phyloP scores from a whole-genome alignment of 2,888 invertebrate species.

The Oligia fasciuncula region DNA sequence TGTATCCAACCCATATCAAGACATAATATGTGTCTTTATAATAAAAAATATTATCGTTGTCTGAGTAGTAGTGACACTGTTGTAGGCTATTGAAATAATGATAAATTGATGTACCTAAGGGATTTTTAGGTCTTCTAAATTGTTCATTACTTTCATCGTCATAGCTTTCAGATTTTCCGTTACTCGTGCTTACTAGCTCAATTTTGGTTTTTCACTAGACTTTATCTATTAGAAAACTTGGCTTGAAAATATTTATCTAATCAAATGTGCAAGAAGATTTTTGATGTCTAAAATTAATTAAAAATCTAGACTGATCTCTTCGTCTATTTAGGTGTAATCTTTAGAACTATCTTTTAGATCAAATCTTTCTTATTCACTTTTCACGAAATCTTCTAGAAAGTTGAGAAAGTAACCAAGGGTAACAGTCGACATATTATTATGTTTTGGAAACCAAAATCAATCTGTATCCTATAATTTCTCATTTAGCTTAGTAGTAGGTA shows the following conservation, averaged over 20 bases:
- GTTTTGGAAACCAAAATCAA: constrained; percentile 49
- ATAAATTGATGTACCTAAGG: constrained; percentile 74
- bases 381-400: constrained; percentile 48
- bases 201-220: constrained; percentile 56
- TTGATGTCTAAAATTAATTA: constrained; percentile 60
- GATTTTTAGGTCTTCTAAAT: constrained; percentile 70
- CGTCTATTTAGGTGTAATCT: constrained; percentile 61
- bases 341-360: constrained; percentile 58
- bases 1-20: constrained; percentile 82
- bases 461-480: constrained; percentile 53
- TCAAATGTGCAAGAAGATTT: constrained; percentile 51
- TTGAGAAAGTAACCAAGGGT: constrained; percentile 73
- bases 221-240: constrained; percentile 40
- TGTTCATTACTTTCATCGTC: constrained; percentile 69
- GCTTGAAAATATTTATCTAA: constrained; percentile 55
- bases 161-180: constrained; percentile 62
- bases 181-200: constrained; percentile 74
- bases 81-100: constrained; percentile 71
- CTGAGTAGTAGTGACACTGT: constrained; percentile 70
- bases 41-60: constrained; percentile 55
- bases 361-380: constrained; percentile 56
- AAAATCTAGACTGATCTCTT: constrained; percentile 67
- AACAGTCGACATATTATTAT: constrained; percentile 47
- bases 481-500: constrained; percentile 59
- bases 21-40: constrained; percentile 66